Conservation (phyloP, 2,113 vertebrate species). For the Conger conger region DNA sequence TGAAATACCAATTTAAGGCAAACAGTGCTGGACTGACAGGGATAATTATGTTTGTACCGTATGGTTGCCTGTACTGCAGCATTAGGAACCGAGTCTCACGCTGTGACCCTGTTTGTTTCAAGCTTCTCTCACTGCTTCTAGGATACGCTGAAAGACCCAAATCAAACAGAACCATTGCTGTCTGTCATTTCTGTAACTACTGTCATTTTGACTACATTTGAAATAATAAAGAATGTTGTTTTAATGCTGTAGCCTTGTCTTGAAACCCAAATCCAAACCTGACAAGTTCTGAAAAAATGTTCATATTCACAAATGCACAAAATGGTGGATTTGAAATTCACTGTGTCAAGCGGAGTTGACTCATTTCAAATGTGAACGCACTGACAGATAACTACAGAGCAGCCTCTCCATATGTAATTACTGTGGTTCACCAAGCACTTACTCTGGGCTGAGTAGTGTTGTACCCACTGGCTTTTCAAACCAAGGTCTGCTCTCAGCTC, state of each 20-base stretch:
- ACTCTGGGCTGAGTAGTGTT: not conserved
- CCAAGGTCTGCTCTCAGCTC: not conserved
- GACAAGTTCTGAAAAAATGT: not conserved
- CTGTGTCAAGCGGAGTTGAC: not conserved
- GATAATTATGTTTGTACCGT: slow-evolving; percentile 13
- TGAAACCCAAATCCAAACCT: not conserved
- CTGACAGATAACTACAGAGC: not conserved
- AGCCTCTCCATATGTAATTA: not conserved
- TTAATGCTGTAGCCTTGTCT: slow-evolving; percentile 37
- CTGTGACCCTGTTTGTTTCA: slow-evolving; percentile 41
- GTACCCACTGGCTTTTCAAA: not conserved
- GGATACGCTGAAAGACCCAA: slow-evolving; percentile 45
- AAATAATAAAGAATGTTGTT: slow-evolving; percentile 70
- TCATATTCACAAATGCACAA: not conserved
- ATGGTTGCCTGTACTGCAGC: slow-evolving; percentile 6
- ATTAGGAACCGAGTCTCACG: slow-evolving; percentile 21
- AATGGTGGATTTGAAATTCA: not conserved
- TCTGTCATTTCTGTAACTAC: slow-evolving; percentile 69
- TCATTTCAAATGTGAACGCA: not conserved
- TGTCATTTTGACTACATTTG: slow-evolving; percentile 72
- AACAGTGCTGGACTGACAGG: not conserved
- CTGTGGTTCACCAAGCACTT: not conserved
- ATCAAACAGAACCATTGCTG: slow-evolving; percentile 56
- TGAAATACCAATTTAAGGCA: slow-evolving; percentile 19
- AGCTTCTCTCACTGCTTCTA: slow-evolving; percentile 40